Conservation (phyloP, 2,888 invertebrate genomes). For the Chrysina gloriosa region DNA sequence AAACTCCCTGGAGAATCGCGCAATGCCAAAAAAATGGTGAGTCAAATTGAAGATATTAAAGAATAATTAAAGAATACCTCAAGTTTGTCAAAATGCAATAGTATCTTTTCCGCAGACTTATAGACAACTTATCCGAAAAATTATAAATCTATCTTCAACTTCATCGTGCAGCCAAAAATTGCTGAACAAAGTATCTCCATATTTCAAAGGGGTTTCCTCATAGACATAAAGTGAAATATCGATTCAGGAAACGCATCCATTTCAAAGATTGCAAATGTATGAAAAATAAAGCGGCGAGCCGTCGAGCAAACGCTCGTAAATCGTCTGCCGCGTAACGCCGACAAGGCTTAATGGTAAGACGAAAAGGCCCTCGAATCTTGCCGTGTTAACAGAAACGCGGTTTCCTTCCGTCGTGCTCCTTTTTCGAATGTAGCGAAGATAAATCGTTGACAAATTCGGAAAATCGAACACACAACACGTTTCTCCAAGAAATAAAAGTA, state of each 20-base stretch:
- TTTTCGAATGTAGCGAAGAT: background rate
- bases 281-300: background rate
- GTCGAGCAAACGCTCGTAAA: constrained; percentile 9
- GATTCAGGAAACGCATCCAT: background rate
- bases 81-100: too few relatives aligned
- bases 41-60: too few relatives aligned
- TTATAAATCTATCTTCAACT: too few relatives aligned
- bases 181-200: too few relatives aligned
- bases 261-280: background rate
- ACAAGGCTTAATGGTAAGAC: background rate
- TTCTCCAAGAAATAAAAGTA: constrained; percentile 10
- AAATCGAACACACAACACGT: background rate
- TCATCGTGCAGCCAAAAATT: too few relatives aligned
- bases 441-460: constrained; percentile 18
- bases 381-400: constrained; percentile 21
- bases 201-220: too few relatives aligned
- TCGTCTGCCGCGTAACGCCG: background rate
- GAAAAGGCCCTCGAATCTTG: constrained; percentile 1
- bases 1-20: too few relatives aligned
- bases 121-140: too few relatives aligned
- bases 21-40: too few relatives aligned
- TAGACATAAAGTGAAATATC: too few relatives aligned
- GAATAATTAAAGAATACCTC: too few relatives aligned
- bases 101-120: too few relatives aligned
- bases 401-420: background rate